Evolutionary conservation across 2,797 vertebrate species (phyloP).

Genomic region (Microctenopoma steveboyesi): DNA sequence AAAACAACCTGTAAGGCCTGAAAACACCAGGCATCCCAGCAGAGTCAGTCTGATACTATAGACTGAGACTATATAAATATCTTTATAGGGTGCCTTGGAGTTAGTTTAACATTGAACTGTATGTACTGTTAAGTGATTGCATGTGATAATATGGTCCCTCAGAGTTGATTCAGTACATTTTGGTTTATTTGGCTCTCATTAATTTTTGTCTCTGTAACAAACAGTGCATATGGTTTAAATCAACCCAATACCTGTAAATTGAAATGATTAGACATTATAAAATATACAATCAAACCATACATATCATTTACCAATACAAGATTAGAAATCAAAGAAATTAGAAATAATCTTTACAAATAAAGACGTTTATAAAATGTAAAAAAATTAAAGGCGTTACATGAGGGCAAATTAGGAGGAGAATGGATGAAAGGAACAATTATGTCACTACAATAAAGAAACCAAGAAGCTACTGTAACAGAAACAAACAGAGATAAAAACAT

Average conservation of each 20-base stretch:
- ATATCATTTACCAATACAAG: conserved; percentile 47
- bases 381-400: conserved; percentile 50
- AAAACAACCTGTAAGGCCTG: conserved; percentile 26
- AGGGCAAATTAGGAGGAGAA: conserved; percentile 14
- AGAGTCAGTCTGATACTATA: background rate
- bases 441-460: conserved; percentile 25
- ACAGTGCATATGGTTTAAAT: conserved; percentile 68
- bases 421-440: conserved; percentile 22
- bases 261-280: conserved; percentile 57
- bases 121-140: background rate
- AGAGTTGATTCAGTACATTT: conserved; percentile 31
- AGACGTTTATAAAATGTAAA: conserved; percentile 57
- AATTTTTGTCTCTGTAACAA: conserved; percentile 53
- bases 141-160: background rate
- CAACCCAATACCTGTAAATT: conserved; percentile 61
- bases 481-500: conserved; percentile 46
- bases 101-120: conserved; percentile 6
- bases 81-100: background rate
- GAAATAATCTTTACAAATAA: conserved; percentile 43
- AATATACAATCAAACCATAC: conserved; percentile 54
- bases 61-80: background rate
- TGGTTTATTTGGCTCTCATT: conserved; percentile 65
- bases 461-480: conserved; percentile 47
- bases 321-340: conserved; percentile 37
- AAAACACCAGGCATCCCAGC: conserved; percentile 15